A percentile compares a stretch with the other conserved stretches of the same genome.
These are phyloP conservation scores for Reinhardtius hippoglossoides DNA, from an alignment of 2,113 vertebrate species.

Conservation along the genomic window DNA sequence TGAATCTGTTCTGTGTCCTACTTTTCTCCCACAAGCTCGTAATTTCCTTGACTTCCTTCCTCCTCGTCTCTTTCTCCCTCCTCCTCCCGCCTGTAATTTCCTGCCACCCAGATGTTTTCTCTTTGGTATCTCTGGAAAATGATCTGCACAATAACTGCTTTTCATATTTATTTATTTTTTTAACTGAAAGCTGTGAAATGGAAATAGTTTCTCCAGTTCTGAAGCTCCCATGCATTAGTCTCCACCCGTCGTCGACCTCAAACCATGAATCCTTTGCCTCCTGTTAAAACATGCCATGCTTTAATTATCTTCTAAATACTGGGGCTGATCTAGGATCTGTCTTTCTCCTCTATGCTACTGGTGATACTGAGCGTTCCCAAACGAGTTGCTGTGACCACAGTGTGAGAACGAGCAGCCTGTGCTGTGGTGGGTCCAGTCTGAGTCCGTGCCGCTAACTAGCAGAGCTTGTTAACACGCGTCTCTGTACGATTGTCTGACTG, in stretches of 20 bases:
- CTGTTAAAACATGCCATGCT: too few relatives aligned
- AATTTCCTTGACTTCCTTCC: conserved; percentile 24
- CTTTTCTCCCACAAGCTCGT: conserved; percentile 36
- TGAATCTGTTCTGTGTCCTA: background rate
- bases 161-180: background rate
- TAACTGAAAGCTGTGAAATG: background rate
- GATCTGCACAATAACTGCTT: background rate
- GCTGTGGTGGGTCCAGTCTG: background rate
- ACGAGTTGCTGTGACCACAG: background rate
- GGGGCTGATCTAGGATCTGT: too few relatives aligned
- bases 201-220: too few relatives aligned
- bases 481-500: background rate
- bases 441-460: background rate
- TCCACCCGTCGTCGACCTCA: background rate
- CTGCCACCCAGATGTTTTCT: conserved; percentile 15
- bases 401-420: background rate
- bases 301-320: too few relatives aligned
- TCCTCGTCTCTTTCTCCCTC: background rate
- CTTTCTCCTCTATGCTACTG: too few relatives aligned
- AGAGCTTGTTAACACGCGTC: background rate
- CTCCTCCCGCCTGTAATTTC: conserved; percentile 14
- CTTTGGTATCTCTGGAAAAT: background rate
- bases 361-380: background rate
- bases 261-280: too few relatives aligned
- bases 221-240: background rate